Evolutionary conservation across 2,797 vertebrate genomes (phyloP), one percentile per base, ranked within the genome.

Genomic region (Hoplostethus atlanticus): DNA sequence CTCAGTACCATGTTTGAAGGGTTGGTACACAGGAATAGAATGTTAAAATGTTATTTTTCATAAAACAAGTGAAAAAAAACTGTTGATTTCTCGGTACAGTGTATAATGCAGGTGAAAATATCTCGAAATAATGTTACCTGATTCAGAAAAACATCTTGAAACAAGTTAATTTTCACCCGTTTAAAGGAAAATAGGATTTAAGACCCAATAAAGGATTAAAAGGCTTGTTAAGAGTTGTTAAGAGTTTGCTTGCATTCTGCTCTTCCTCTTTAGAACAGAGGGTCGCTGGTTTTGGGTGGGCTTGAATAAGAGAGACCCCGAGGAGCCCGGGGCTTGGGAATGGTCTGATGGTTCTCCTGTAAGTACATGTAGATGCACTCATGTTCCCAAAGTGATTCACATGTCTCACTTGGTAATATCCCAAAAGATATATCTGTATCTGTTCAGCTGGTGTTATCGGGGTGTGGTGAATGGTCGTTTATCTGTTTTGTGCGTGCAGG

Each of bases 241-340:
- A 68, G 21, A 76, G 53, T 74, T 4, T 61, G 11, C 62, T 67
- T 16, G 77, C 69, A 4, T 25, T 94, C 86, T 85, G 64, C 81
- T 75, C 28, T 77, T 78, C 55, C 72, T 38, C 66, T 87, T 25
- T 82, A 96, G 95, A 91, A 92, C 91, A 94, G 96, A 97, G 90
- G 94, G 94, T 64, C 96, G 96, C 64, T 96, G 96, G 92, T 98
- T 99, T 91, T 99, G 98, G 98, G 95, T 98, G 80, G 97, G 98
- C 79, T 95, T 99, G 80, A 98, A 96, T 88, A 99, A 96, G 92
- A 96, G 96, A 95, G 96, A 95, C 77, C 93, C 92, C 0, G 87
- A 94, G 81, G 89, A 93, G 60, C 88, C 80, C 2, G 96, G 95
- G 61, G 89, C 92, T 0, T 99, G 98, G 97, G 87, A 95, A 73